Evolutionary conservation across 2,797 vertebrate species (phyloP).

Genomic region (Silurus aristotelis): DNA sequence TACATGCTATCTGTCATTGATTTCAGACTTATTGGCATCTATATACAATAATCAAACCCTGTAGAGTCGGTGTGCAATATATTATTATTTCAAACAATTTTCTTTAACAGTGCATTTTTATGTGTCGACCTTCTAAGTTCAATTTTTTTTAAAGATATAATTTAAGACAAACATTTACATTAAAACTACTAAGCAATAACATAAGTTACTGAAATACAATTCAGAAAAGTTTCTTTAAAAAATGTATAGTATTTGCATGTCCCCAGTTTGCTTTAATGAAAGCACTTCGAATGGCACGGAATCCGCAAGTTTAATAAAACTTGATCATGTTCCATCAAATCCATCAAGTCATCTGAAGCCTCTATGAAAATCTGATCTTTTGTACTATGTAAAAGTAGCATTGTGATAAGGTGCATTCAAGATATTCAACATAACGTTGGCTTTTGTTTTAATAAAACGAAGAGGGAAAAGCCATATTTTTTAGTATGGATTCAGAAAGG

Average conservation of each 20-base stretch:
- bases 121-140: not conserved
- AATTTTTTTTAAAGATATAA: not conserved
- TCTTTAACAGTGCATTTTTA: not conserved
- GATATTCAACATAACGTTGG: not conserved
- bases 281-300: not conserved
- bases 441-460: not conserved
- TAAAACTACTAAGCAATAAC: not conserved
- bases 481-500: not conserved
- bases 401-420: not conserved
- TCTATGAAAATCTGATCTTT: no score
- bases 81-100: not conserved
- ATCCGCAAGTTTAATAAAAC: not conserved
- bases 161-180: not conserved
- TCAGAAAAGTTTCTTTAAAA: not conserved
- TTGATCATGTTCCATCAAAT: not conserved
- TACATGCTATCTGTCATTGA: not conserved
- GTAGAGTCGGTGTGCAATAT: not conserved
- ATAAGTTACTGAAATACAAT: not conserved
- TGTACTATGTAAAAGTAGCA: no score
- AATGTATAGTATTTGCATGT: not conserved
- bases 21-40: conserved; percentile 12
- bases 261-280: not conserved
- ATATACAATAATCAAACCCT: not conserved
- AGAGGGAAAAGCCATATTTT: not conserved
- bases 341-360: not conserved